Base-by-base conservation (phyloP, 2,888 invertebrate genomes). In the Tupiocoris notatus region DNA sequence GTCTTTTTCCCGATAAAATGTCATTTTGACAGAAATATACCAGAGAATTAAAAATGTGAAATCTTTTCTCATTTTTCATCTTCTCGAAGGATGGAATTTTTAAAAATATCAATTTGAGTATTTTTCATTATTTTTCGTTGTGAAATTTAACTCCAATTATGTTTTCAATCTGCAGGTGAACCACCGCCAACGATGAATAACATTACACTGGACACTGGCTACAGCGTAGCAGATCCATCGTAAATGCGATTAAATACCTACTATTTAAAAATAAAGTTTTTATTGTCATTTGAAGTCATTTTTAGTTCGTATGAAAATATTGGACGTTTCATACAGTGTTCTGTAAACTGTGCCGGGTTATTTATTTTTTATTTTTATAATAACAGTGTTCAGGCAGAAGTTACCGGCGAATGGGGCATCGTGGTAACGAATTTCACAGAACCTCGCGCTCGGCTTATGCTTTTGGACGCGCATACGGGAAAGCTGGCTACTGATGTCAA, bases 381-480 rank as follows among this genome's bases (percentile, higher is more conserved):
- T 64, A 68, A 12, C 61, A 77, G 77, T 23, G 25, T 71, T 21
- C 78, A 79, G 63, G 74, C 68, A n/a, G 79, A 79, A 74, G 63
- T 79, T n/a, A 73, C 76, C 2, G 79, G 79, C 12, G 61, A 59
- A 66, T 70, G 77, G 17, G 70, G 71, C 21, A 54, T 21, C 17
- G 25, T 22, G 12, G 57, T 21, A 9, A 22, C 22, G 0, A 67
- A 68, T 59, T 22, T 20, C 12, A 76, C 67, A 2, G 61, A 61
- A 57, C 71, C 83, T 82, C 82, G 81, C 56, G 83, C 84, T 2
- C 81, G 82, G 59, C 81, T 85, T 74, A 81, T 83, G 61, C 83
- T 85, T 54, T 81, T 84, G 2, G 83, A 84, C 79, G 80, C 80
- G 12, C 80, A 81, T n/a, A 83, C 83, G 1, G 87, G 88, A 80